These are phyloP conservation scores for Acomys russatus DNA, from an alignment of 2,797 vertebrate genomes.

Conservation along the genomic window DNA sequence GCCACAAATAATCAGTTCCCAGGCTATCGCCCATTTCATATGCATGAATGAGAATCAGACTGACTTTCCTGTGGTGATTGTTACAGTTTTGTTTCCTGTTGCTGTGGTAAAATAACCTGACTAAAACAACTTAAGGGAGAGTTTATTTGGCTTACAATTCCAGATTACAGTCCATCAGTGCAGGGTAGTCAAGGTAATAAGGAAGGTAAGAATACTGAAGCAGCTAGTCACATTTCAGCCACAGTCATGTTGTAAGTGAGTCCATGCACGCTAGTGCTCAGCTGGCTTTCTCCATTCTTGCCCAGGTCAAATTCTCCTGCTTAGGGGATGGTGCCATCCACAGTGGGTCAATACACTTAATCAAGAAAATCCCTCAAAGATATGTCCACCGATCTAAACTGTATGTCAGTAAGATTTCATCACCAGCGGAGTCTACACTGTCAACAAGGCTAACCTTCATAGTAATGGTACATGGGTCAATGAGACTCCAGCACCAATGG, in stretches of 20 bases:
- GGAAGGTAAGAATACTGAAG: not conserved
- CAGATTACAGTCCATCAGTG: not conserved
- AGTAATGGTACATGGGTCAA: not conserved
- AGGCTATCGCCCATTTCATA: slow-evolving; percentile 9
- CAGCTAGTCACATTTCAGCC: not conserved
- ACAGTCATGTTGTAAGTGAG: not conserved
- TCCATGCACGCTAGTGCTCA: not conserved
- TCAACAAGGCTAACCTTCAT: not conserved
- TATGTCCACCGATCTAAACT: not conserved
- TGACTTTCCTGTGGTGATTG: slow-evolving; percentile 26
- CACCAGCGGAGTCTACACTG: not conserved
- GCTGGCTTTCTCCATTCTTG: not conserved
- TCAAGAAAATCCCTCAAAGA: not conserved
- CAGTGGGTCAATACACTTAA: not conserved
- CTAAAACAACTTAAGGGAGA: not conserved
- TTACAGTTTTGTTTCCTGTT: not conserved
- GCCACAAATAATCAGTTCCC: not conserved
- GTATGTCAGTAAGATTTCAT: not conserved
- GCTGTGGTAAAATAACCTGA: not conserved
- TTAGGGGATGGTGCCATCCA: not conserved
- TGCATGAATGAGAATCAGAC: not conserved
- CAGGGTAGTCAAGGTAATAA: not conserved
- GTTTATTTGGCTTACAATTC: not conserved
- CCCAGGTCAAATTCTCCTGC: not conserved
- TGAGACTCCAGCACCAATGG: not conserved